phyloP scores from a whole-genome alignment of 2,113 vertebrate genomes.

The Mus spicilegus region DNA sequence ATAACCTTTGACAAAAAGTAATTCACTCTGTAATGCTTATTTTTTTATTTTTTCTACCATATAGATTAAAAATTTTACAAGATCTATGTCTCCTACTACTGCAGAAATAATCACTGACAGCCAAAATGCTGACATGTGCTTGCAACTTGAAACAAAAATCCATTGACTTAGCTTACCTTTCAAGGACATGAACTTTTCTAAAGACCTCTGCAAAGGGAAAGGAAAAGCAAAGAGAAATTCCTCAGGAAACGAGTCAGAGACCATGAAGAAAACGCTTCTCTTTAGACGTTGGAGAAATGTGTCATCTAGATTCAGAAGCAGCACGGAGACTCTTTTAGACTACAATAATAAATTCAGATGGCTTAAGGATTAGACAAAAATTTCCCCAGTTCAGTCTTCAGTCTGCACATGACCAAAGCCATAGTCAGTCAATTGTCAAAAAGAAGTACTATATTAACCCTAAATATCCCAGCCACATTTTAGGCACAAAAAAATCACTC shows the following conservation, averaged over 20 bases:
- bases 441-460: not conserved
- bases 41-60: constrained; percentile 52
- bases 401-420: constrained; percentile 39
- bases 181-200: constrained; percentile 81
- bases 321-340: constrained; percentile 66
- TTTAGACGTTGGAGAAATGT: constrained; percentile 66
- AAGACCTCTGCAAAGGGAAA: constrained; percentile 66
- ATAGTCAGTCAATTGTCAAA: constrained; percentile 14
- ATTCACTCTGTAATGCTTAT: constrained; percentile 55
- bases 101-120: constrained; percentile 60
- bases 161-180: constrained; percentile 73
- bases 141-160: constrained; percentile 67
- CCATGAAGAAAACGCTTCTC: constrained; percentile 57
- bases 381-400: not conserved
- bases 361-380: constrained; percentile 72
- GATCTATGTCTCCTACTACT: constrained; percentile 48
- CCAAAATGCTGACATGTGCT: constrained; percentile 50
- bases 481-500: not conserved
- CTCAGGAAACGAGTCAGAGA: constrained; percentile 63
- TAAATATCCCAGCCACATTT: not conserved
- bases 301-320: constrained; percentile 72
- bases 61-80: constrained; percentile 72
- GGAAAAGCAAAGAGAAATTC: not conserved
- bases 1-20: constrained; percentile 74
- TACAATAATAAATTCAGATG: constrained; percentile 79